A percentile compares a stretch with the other conserved stretches of the same genome.
These are phyloP conservation scores for Nemurella pictetii DNA, from an alignment of 2,888 invertebrate species.

Conservation along the genomic window DNA sequence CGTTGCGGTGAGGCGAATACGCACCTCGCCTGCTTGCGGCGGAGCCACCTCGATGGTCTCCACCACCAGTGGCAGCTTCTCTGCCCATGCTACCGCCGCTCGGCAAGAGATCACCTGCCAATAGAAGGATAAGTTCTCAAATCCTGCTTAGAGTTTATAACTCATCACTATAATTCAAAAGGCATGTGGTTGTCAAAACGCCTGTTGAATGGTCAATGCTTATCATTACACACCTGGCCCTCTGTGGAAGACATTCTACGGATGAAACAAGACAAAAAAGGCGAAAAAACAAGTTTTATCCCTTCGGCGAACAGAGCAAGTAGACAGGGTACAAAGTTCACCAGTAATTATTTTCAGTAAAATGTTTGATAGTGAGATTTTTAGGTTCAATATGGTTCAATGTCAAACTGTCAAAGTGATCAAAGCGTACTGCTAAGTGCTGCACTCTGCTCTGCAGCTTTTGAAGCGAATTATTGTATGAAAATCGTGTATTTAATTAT, in stretches of 20 bases:
- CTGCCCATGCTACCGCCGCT: constrained; percentile 97
- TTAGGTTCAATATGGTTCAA: not conserved
- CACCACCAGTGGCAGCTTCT: constrained; percentile 83
- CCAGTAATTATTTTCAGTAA: no score
- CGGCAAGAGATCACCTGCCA: constrained; percentile 80
- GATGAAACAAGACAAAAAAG: not conserved
- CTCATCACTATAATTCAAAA: no score
- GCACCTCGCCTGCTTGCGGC: constrained; percentile 90
- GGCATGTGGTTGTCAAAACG: no score
- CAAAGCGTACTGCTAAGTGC: not conserved
- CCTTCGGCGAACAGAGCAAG: no score
- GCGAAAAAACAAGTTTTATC: not conserved
- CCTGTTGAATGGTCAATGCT: not conserved
- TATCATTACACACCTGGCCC: no score
- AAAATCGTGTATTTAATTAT: no score
- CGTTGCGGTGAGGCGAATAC: constrained; percentile 76
- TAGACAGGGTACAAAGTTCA: no score
- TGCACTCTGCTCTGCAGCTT: not conserved
- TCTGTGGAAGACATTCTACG: not conserved
- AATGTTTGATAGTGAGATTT: not conserved
- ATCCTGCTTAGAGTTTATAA: not conserved
- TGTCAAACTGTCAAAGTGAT: not conserved
- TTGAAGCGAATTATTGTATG: no score
- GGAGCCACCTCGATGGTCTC: constrained; percentile 94
- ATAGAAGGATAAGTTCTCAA: not conserved